Evolutionary conservation across 2,113 vertebrate species (phyloP), one percentile per base, ranked within the genome.

Genomic region (Toxotes chatareus): DNA sequence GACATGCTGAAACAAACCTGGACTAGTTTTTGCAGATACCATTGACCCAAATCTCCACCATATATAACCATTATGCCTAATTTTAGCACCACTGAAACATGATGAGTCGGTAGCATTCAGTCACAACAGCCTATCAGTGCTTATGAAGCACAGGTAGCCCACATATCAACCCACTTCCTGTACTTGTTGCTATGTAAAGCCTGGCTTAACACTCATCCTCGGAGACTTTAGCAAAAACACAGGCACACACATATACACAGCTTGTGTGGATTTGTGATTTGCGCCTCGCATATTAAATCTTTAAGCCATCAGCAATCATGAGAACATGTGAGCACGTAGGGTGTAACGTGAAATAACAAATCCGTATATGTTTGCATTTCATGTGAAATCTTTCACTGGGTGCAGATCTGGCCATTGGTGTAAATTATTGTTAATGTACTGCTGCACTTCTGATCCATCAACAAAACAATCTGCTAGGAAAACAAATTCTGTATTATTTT

Each of bases 141-240:
- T 57, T 36, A 27, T 59, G 67, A 53, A 40, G 74, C 72, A 11
- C 74, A 90, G 86, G 80, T 83, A 86, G 81, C 65, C 79, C 81
- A 88, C 80, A 67, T 44, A 57, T 19, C 70, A 47, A 53, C 78
- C 83, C 79, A 73, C 76, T 74, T 60, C 59, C 51, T 80, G 32
- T 47, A 65, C 82, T 69, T 80, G 80, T 73, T 87, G 77, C 75
- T 71, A 64, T 73, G 73, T 75, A 68, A 80, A 88, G 77, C 55
- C 74, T 31, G 17, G 78, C 63, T 82, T 82, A 84, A 55, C 57
- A 51, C 78, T 79, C 49, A 63, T 76, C 68, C 82, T 44, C 4
- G 19, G 69, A 81, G 72, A 69, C 38, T 21, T 27, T 10, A 68
- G 76, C 49, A 16, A 66, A 57, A 66, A 62, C 55, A 70, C 51